Conservation (phyloP, 1,140 invertebrate genomes). For the Brachionus plicatilis region DNA sequence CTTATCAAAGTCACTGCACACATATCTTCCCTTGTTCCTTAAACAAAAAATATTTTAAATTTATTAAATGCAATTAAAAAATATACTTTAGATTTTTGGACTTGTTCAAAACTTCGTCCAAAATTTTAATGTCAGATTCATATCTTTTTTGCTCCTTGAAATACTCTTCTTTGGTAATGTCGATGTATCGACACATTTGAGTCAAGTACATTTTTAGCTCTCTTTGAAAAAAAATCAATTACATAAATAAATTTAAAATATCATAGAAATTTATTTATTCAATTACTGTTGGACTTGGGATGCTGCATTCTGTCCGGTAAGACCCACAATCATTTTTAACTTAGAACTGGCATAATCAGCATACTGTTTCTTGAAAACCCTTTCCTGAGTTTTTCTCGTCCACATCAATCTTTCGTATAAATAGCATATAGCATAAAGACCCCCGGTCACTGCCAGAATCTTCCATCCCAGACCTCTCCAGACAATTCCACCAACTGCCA, state of each 20-base stretch:
- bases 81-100: conserved; percentile 9
- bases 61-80: not conserved
- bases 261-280: conserved; percentile 54
- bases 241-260: not conserved
- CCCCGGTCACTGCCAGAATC: conserved; percentile 74
- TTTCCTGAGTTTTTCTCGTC: conserved; percentile 88
- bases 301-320: conserved; percentile 97
- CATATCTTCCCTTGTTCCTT: conserved; percentile 36
- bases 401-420: conserved; percentile 90
- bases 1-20: conserved; percentile 31
- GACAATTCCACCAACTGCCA: conserved; percentile 55
- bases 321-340: conserved; percentile 86
- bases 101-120: not conserved
- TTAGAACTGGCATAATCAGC: conserved; percentile 89
- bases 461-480: conserved; percentile 96
- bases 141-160: conserved; percentile 34
- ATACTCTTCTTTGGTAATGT: conserved; percentile 30
- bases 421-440: conserved; percentile 84
- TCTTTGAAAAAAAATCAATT: not conserved
- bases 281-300: conserved; percentile 89
- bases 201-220: conserved; percentile 34
- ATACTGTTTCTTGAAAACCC: conserved; percentile 90
- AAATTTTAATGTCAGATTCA: not conserved
- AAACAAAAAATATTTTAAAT: not conserved
- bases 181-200: conserved; percentile 31